phyloP scores from a whole-genome alignment of 2,888 invertebrate species.

The Teleiodes luculella region DNA sequence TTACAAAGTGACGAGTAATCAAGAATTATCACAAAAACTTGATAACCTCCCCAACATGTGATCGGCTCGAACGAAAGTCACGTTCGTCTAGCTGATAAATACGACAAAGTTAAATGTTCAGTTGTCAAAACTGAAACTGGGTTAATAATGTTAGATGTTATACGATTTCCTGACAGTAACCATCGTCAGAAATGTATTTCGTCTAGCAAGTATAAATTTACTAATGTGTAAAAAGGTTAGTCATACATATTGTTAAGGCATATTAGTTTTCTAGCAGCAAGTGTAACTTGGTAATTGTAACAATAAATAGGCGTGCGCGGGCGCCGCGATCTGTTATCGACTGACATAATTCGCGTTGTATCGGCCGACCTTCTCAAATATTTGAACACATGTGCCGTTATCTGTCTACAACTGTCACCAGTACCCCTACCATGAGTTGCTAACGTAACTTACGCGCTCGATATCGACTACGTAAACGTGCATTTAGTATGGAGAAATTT shows the following conservation, averaged over 20 bases:
- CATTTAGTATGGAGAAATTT: too few species aligned
- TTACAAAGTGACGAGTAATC: slow-evolving; percentile 6
- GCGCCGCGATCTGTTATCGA: slow-evolving; percentile 35
- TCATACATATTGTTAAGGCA: background rate
- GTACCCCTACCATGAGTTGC: too few species aligned
- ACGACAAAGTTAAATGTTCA: slow-evolving; percentile 5
- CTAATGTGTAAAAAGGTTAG: background rate
- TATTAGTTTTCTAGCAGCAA: background rate
- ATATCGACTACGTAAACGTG: too few species aligned
- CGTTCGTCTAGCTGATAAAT: background rate
- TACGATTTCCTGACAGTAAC: too few species aligned
- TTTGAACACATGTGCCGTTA: slow-evolving; percentile 50
- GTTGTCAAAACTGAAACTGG: background rate
- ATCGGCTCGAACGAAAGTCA: background rate
- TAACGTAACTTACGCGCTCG: too few species aligned
- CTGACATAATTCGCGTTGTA: slow-evolving; percentile 50
- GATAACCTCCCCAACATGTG: background rate
- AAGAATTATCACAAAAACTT: background rate
- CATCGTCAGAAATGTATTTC: too few species aligned
- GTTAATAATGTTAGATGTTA: too few species aligned
- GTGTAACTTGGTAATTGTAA: background rate
- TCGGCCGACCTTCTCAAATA: slow-evolving; percentile 53
- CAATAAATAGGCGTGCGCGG: slow-evolving; percentile 25
- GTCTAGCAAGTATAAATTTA: too few species aligned
- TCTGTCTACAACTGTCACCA: slow-evolving; percentile 33